Percentiles rank a stretch among this genome's conserved stretches.
Evolutionary conservation across 2,888 invertebrate species (phyloP).

Genomic region (Octonoba sinensis): DNA sequence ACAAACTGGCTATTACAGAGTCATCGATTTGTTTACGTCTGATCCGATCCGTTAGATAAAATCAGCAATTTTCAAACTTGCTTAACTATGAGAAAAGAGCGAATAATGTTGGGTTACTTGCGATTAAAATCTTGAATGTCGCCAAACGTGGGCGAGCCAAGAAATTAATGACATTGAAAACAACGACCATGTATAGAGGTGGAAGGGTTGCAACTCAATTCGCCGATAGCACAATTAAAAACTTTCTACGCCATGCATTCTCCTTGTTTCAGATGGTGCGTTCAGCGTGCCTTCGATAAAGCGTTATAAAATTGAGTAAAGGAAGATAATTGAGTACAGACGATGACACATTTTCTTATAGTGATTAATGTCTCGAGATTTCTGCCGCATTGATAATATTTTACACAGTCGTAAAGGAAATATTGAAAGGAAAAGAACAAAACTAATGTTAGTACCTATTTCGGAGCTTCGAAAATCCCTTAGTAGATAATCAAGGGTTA

Average conservation of each 20-base stretch:
- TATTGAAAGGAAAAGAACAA: neutral
- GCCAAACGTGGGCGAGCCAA: conserved; percentile 26
- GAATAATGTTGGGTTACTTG: neutral
- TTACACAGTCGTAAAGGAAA: neutral
- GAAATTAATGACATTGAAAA: conserved; percentile 43
- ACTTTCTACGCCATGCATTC: conserved; percentile 1
- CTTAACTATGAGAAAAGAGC: too few species aligned
- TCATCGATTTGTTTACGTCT: conserved; percentile 1
- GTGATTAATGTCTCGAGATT: conserved; percentile 30
- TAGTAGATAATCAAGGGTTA: neutral
- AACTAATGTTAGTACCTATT: neutral
- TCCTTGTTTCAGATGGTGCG: neutral
- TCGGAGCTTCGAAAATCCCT: conserved; percentile 5
- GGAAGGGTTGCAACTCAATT: conserved; percentile 13
- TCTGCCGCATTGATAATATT: conserved; percentile 21
- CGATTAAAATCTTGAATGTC: conserved; percentile 44
- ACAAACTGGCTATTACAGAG: neutral
- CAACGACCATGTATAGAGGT: conserved; percentile 25
- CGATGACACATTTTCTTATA: conserved; percentile 28
- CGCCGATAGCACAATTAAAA: conserved; percentile 52
- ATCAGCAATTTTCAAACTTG: neutral
- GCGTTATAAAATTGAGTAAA: conserved; percentile 37
- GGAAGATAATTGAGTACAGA: conserved; percentile 33
- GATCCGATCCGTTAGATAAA: conserved; percentile 11
- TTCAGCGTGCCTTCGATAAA: neutral